Conservation (phyloP, 2,888 invertebrate species). For the Eupithecia tripunctaria region DNA sequence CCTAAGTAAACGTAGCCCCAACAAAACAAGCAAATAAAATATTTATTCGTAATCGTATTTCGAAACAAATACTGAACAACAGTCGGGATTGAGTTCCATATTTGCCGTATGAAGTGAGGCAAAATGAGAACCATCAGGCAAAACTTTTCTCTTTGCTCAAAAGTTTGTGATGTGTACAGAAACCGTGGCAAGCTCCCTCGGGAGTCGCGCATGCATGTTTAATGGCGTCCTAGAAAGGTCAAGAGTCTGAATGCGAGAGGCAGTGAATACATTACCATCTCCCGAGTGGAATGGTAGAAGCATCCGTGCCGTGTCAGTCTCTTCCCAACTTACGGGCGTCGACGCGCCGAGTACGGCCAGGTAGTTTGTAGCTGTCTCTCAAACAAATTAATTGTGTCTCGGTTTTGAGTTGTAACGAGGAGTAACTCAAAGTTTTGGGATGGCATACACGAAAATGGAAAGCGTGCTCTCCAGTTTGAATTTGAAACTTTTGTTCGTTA, state of each 20-base stretch:
- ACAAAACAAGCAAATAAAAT: slow-evolving; percentile 44
- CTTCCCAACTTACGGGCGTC: slow-evolving; percentile 67
- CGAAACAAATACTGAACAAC: slow-evolving; percentile 54
- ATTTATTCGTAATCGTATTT: slow-evolving; percentile 49
- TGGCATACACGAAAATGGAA: slow-evolving; percentile 62
- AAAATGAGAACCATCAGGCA: slow-evolving; percentile 70
- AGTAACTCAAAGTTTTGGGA: slow-evolving; percentile 72
- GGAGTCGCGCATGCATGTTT: slow-evolving; percentile 79
- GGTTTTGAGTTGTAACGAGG: slow-evolving; percentile 76
- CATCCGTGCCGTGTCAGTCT: slow-evolving; percentile 67
- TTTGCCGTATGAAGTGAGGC: slow-evolving; percentile 64
- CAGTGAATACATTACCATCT: slow-evolving; percentile 79
- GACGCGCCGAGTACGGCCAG: slow-evolving; percentile 68
- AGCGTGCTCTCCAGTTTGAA: slow-evolving; percentile 53
- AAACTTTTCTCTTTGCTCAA: slow-evolving; percentile 79
- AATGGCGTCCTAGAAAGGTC: slow-evolving; percentile 82
- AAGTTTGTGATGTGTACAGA: slow-evolving; percentile 78
- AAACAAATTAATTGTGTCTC: slow-evolving; percentile 82
- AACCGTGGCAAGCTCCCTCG: slow-evolving; percentile 68
- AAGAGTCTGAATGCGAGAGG: slow-evolving; percentile 74
- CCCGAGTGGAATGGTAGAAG: slow-evolving; percentile 61
- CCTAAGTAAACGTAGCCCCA: slow-evolving; percentile 25
- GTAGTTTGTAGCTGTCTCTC: slow-evolving; percentile 81
- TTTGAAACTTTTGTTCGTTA: no score
- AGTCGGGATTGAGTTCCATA: slow-evolving; percentile 58